Conservation (phyloP, 2,797 vertebrate species). For the Cyprinella venusta region DNA sequence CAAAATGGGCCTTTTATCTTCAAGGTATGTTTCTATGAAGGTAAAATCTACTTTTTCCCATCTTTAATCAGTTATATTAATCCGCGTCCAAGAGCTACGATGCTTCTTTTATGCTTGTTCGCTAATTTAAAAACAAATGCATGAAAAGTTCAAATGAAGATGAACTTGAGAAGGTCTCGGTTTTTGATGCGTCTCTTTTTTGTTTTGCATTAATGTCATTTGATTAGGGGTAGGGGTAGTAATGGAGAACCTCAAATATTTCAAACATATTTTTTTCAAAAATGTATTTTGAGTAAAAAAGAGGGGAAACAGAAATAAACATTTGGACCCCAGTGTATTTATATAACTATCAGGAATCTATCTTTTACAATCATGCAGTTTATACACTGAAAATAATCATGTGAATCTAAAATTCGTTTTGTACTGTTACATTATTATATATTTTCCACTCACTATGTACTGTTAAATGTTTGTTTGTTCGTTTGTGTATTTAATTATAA, state of each 20-base stretch:
- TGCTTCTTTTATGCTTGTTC: not conserved
- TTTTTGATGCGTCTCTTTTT: not conserved
- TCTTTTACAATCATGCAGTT: not conserved
- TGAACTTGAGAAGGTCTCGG: not conserved
- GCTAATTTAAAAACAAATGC: not conserved
- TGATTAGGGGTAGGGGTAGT: not conserved
- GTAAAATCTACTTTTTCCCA: not conserved
- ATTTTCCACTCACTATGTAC: not conserved
- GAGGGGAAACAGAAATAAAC: too few relatives aligned
- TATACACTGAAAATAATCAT: not conserved
- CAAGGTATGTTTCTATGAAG: conserved; percentile 1
- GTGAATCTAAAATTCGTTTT: not conserved
- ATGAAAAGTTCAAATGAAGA: not conserved
- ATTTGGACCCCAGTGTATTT: not conserved
- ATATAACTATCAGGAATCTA: not conserved
- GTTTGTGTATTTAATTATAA: not conserved
- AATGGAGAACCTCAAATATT: too few relatives aligned
- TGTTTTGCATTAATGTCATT: not conserved
- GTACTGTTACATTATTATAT: not conserved
- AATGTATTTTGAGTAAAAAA: not conserved
- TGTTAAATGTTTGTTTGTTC: not conserved
- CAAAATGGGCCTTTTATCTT: not conserved
- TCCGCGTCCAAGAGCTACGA: not conserved
- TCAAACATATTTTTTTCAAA: too few relatives aligned
- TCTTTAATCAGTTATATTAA: too few relatives aligned